Evolutionary conservation across 2,797 vertebrate species (phyloP).

Genomic region (Esox masquinongy): DNA sequence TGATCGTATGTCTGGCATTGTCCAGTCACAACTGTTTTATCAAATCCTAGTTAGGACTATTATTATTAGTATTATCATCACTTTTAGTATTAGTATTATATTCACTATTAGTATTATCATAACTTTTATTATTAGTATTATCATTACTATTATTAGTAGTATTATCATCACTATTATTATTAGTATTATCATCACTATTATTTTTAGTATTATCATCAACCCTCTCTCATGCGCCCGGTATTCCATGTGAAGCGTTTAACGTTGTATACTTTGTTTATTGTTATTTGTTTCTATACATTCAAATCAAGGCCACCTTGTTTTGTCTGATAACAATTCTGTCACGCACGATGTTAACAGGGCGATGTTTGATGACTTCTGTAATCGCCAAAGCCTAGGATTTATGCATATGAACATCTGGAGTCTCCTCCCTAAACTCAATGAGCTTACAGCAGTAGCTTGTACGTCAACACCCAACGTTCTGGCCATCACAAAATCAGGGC

Average conservation of each 20-base stretch:
- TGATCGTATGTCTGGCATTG: too few relatives aligned
- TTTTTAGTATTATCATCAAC: background rate
- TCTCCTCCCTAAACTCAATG: slow-evolving; percentile 9
- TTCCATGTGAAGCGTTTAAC: background rate
- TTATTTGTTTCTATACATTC: slow-evolving; percentile 2
- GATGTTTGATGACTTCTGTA: background rate
- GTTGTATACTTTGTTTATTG: background rate
- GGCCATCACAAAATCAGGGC: slow-evolving; percentile 1
- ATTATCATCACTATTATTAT: background rate
- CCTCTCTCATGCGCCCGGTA: background rate
- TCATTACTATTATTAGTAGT: background rate
- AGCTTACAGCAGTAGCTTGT: background rate
- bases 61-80: background rate
- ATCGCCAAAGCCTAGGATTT: slow-evolving; percentile 1
- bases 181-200: background rate
- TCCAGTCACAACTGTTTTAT: too few relatives aligned
- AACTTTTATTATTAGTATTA: background rate
- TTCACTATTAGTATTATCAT: background rate
- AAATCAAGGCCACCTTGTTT: background rate
- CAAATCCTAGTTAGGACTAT: background rate
- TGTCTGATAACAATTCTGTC: background rate
- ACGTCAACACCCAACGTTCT: slow-evolving; percentile 5
- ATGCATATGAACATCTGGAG: slow-evolving; percentile 12
- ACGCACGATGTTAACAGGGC: background rate
- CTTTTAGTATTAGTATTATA: too few relatives aligned